phyloP scores from a whole-genome alignment of 2,888 invertebrate genomes.

The Silvanus unidentatus region DNA sequence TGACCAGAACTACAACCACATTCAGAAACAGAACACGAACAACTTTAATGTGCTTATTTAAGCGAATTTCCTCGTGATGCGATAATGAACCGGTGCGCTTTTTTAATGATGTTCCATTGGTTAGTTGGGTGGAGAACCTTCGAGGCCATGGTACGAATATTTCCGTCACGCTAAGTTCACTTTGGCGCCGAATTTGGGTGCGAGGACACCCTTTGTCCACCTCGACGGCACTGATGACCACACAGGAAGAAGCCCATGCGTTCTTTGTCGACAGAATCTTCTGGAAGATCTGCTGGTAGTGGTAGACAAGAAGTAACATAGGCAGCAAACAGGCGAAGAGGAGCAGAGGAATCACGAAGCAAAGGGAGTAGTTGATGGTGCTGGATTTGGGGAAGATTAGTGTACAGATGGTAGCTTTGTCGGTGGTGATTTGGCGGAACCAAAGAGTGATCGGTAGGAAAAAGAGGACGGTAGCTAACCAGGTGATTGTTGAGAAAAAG shows the following conservation, averaged over 20 bases:
- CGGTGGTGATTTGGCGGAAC: conserved; percentile 43
- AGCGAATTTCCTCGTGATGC: conserved; percentile 49
- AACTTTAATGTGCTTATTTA: conserved; percentile 51
- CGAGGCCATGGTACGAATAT: conserved; percentile 48
- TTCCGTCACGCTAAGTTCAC: conserved; percentile 49
- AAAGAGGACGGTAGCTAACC: conserved; percentile 48
- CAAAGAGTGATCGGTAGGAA: conserved; percentile 52
- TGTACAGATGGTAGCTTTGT: conserved; percentile 46
- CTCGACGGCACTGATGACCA: conserved; percentile 35
- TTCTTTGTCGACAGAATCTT: conserved; percentile 50
- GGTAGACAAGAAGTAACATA: conserved; percentile 50
- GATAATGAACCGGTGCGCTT: conserved; percentile 45
- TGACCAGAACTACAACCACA: conserved; percentile 51
- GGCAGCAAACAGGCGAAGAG: conserved; percentile 50
- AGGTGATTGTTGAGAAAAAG: conserved; percentile 45
- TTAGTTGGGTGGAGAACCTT: conserved; percentile 43
- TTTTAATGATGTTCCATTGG: conserved; percentile 16
- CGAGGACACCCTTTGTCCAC: conserved; percentile 25
- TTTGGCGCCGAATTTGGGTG: conserved; percentile 43
- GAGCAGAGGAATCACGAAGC: conserved; percentile 50
- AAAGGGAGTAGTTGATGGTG: conserved; percentile 46
- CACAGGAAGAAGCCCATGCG: conserved; percentile 50
- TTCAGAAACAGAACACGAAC: conserved; percentile 51
- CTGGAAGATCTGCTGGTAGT: conserved; percentile 52
- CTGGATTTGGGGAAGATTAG: conserved; percentile 50